Conservation (phyloP, 2,797 vertebrate genomes). For the Sebastes goodei region DNA sequence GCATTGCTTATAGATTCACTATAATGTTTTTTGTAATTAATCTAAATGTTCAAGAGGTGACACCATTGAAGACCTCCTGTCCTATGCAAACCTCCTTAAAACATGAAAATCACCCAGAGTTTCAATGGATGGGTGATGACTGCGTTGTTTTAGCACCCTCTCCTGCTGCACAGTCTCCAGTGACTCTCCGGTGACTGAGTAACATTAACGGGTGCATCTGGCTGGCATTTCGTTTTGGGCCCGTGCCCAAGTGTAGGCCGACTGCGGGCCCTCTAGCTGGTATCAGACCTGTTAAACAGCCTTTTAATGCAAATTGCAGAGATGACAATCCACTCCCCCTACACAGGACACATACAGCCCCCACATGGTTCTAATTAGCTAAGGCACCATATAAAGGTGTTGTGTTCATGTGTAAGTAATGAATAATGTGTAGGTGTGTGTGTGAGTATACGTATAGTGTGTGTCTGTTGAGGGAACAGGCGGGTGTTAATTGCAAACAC, state of each 20-base stretch:
- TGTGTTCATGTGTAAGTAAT: constrained; percentile 58
- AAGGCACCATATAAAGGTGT: constrained; percentile 60
- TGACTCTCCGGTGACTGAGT: neutral
- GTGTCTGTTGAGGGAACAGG: constrained; percentile 47
- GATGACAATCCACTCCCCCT: constrained; percentile 62
- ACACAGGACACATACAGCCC: constrained; percentile 39
- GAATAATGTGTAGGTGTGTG: constrained; percentile 24
- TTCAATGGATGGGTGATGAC: neutral
- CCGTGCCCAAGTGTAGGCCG: constrained; percentile 36
- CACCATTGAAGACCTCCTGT: neutral
- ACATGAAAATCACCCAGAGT: neutral
- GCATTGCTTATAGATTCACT: neutral
- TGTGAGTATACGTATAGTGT: constrained; percentile 22
- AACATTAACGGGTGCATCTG: constrained; percentile 23
- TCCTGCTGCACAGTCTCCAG: neutral
- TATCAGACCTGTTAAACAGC: constrained; percentile 57
- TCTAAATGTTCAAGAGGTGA: neutral
- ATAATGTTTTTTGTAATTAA: neutral
- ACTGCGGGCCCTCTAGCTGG: constrained; percentile 16
- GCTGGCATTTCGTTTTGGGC: constrained; percentile 35
- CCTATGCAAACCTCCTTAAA: too few species aligned
- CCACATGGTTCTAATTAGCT: constrained; percentile 73
- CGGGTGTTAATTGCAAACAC: constrained; percentile 80
- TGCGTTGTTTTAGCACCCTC: neutral
- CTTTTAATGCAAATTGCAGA: constrained; percentile 62